A percentile compares a stretch with the other conserved stretches of the same genome.
Evolutionary conservation across 2,113 vertebrate species (phyloP).

Genomic region (Rhynchomys soricoides): DNA sequence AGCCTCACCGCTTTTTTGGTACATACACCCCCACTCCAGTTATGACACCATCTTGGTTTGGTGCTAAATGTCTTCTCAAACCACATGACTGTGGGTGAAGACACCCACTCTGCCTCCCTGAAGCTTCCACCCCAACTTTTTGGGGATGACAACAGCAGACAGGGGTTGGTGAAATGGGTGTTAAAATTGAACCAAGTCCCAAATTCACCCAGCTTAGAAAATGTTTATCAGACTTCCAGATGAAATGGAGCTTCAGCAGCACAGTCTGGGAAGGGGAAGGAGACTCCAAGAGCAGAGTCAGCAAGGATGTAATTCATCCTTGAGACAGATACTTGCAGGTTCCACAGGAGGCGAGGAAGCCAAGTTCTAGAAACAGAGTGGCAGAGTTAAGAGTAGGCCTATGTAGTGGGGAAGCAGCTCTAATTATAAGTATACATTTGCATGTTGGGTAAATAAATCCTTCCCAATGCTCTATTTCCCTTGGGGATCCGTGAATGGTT

Average conservation of each 20-base stretch:
- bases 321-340: neutral
- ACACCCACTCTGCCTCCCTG: neutral
- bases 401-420: neutral
- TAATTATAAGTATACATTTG: neutral
- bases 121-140: neutral
- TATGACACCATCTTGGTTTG: slow-evolving; percentile 15
- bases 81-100: slow-evolving; percentile 35
- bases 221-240: slow-evolving; percentile 19
- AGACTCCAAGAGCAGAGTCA: neutral
- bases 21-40: neutral
- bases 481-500: neutral
- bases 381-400: neutral
- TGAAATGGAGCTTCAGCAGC: neutral
- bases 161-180: neutral
- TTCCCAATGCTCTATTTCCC: neutral
- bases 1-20: slow-evolving; percentile 41
- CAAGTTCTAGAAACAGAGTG: neutral
- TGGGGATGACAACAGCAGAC: neutral
- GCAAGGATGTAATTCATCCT: neutral
- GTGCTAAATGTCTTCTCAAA: slow-evolving; percentile 50
- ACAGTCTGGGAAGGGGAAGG: neutral
- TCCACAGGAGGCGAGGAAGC: neutral
- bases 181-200: slow-evolving; percentile 21
- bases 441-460: neutral
- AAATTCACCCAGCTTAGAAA: neutral